Base-by-base conservation (phyloP, 2,888 invertebrate species). In the Tricholauxania praeusta region DNA sequence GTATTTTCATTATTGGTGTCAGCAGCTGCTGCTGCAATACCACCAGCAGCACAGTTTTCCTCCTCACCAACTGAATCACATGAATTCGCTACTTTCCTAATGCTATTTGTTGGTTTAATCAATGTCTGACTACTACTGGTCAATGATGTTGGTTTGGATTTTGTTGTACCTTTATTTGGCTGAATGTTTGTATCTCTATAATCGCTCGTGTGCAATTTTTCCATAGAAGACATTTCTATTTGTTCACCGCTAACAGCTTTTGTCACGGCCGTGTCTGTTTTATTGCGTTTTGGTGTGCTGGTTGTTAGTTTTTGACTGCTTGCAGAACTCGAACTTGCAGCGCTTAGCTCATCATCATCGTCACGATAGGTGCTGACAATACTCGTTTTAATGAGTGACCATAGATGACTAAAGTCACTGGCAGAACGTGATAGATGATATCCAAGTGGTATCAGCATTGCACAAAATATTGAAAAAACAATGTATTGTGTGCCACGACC, bases 371-470 rank as follows among this genome's bases (percentile, higher is more conserved):
- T 91, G 74, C 85, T 86, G 22, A 95, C 87, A 82, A 96, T 94
- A 77, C 92, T 86, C 12, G 85, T 92, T 83, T 96, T 95, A 2
- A 96, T 90, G 15, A 96, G 90, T 80, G 93, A 94, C 96, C 96
- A 97, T 78, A 98, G 90, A 17, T 96, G 91, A 17, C 93, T 92
- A 17, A 97, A 97, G 87, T 98, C 98, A 78, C 96, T 96, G 0
- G 97, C 94, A 76, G 94, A 94, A 71, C 99, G 90, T 83, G 98
- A 98, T 68, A 99, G 89, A 85, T 98, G 97, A 85, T 98, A 99
- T 4, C 96, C 93, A 67, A 95, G 89, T 0, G 97, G 93, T 0
- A 98, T 94, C 5, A 97, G 89, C 63, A 97, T 89, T 10, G 96
- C 97, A 84, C 95, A 96, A 87, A 97, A 98, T 79, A 98, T 94